These are phyloP conservation scores for Blastobasis lacticolella DNA, from an alignment of 2,888 invertebrate species.

Conservation along the genomic window DNA sequence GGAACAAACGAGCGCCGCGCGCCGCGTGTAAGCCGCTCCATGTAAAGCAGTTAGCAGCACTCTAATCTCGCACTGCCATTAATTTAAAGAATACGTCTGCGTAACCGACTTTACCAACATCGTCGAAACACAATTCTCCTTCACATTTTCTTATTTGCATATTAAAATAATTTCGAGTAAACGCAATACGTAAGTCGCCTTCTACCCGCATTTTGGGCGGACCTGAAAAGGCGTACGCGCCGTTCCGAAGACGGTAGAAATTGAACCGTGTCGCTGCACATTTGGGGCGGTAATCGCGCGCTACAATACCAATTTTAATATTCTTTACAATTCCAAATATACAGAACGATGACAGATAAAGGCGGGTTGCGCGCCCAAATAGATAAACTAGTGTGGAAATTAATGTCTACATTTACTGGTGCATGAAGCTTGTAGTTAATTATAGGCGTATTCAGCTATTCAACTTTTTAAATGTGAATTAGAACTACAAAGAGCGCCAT, in stretches of 20 bases:
- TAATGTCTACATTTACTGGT: slow-evolving; percentile 75
- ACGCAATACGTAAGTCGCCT: slow-evolving; percentile 69
- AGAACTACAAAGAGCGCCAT: slow-evolving; percentile 66
- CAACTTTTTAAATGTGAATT: slow-evolving; percentile 63
- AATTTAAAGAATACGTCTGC: slow-evolving; percentile 73
- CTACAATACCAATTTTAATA: slow-evolving; percentile 32
- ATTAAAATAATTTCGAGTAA: slow-evolving; percentile 74
- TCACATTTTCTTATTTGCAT: slow-evolving; percentile 74
- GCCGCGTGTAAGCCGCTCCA: slow-evolving; percentile 61
- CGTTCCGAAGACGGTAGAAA: slow-evolving; percentile 29
- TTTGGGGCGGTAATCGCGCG: slow-evolving; percentile 33
- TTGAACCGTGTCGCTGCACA: slow-evolving; percentile 31
- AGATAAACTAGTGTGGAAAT: slow-evolving; percentile 75
- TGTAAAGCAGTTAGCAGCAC: slow-evolving; percentile 72
- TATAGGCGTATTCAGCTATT: slow-evolving; percentile 66
- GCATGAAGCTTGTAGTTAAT: slow-evolving; percentile 73
- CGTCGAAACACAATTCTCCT: slow-evolving; percentile 69
- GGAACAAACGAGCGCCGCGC: slow-evolving; percentile 62
- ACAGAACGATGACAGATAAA: slow-evolving; percentile 71
- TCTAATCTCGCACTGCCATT: slow-evolving; percentile 71
- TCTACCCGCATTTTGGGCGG: slow-evolving; percentile 32
- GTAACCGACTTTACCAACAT: slow-evolving; percentile 65
- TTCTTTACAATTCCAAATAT: slow-evolving; percentile 40
- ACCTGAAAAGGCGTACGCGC: slow-evolving; percentile 37
- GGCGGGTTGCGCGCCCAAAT: slow-evolving; percentile 71